These are phyloP conservation scores for Gouania willdenowi DNA, from an alignment of 2,797 vertebrate species.

Conservation along the genomic window DNA sequence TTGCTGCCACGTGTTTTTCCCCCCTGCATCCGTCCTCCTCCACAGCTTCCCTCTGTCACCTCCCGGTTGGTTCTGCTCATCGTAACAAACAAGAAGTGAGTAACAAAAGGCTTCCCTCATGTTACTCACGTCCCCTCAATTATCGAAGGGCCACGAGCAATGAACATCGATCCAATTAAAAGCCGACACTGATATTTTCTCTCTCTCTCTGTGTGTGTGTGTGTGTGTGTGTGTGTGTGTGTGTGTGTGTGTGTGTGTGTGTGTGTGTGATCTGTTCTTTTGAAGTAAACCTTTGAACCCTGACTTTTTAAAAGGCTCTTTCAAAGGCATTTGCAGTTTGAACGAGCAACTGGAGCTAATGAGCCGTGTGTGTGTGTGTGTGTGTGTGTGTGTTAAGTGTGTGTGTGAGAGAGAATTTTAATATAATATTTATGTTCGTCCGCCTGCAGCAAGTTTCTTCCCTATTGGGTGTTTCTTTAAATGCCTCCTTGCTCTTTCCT, in stretches of 20 bases:
- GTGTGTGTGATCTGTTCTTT: constrained; percentile 13
- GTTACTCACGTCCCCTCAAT: constrained; percentile 53
- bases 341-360: constrained; percentile 53
- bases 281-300: constrained; percentile 62
- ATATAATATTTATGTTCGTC: constrained; percentile 20
- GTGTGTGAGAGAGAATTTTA: constrained; percentile 8
- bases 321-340: constrained; percentile 55
- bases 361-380: constrained; percentile 25
- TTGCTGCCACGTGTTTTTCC: constrained; percentile 50
- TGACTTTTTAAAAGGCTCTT: constrained; percentile 48
- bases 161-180: constrained; percentile 66
- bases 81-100: constrained; percentile 53
- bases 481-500: constrained; percentile 7
- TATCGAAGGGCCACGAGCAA: constrained; percentile 43
- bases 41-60: constrained; percentile 10
- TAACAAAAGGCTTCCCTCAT: constrained; percentile 58
- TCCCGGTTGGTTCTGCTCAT: constrained; percentile 13
- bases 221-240: constrained; percentile 11
- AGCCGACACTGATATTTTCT: constrained; percentile 25
- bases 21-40: constrained; percentile 24
- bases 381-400: constrained; percentile 3
- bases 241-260: constrained; percentile 7
- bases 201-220: background rate
- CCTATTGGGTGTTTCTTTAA: constrained; percentile 27
- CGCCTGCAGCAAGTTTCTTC: constrained; percentile 32